Percentiles rank a stretch among this genome's conserved stretches.
Evolutionary conservation across 2,113 vertebrate genomes (phyloP).

Genomic region (Macroglossus sobrinus): DNA sequence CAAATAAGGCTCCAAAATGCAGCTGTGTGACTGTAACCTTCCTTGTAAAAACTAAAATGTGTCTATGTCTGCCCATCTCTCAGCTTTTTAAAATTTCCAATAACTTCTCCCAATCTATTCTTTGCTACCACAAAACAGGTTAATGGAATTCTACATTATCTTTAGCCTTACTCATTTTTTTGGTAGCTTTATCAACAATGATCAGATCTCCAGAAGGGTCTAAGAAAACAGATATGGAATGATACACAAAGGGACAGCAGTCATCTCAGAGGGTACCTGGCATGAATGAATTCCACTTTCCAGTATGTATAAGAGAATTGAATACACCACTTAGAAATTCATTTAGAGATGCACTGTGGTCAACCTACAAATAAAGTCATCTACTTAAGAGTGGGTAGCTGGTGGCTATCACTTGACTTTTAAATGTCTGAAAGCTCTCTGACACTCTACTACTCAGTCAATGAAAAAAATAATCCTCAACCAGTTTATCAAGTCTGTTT

Average conservation of each 20-base stretch:
- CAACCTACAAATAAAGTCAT: neutral
- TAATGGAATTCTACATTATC: neutral
- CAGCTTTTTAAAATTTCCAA: neutral
- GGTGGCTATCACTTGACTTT: neutral
- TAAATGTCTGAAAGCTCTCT: neutral
- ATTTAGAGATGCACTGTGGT: neutral
- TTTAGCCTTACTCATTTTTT: neutral
- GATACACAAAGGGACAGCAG: neutral
- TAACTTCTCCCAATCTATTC: neutral
- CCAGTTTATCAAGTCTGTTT: slow-evolving; percentile 37
- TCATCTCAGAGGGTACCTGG: neutral
- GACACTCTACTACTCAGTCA: neutral
- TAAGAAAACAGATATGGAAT: neutral
- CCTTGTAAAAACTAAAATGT: neutral
- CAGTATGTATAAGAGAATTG: neutral
- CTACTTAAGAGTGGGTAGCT: neutral
- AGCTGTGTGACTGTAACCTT: neutral
- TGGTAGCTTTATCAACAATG: neutral
- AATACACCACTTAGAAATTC: neutral
- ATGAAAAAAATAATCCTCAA: neutral
- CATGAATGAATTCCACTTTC: neutral
- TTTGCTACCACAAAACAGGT: neutral
- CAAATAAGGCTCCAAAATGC: neutral
- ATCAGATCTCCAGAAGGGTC: neutral
- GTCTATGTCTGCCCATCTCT: neutral